Percentiles rank a stretch among this genome's conserved stretches.
These are phyloP conservation scores for Helicoverpa assulta DNA, from an alignment of 2,888 invertebrate species.

Conservation along the genomic window DNA sequence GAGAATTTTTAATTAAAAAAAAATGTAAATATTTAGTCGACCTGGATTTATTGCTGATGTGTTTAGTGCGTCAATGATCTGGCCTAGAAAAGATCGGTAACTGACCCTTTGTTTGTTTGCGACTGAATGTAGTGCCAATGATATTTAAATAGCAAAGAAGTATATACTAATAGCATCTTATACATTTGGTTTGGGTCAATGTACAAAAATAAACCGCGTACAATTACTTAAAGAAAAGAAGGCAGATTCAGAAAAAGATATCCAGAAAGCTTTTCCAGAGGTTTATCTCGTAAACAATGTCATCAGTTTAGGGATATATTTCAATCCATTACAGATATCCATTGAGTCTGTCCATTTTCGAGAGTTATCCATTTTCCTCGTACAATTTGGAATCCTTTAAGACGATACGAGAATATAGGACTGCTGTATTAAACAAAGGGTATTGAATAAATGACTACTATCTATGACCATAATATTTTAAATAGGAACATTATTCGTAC, in stretches of 20 bases:
- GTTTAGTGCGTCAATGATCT: too few species aligned
- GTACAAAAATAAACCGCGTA: background rate
- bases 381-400: conserved; percentile 26
- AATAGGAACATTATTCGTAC: background rate
- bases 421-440: conserved; percentile 27
- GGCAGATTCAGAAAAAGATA: background rate
- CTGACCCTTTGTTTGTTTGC: too few species aligned
- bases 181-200: too few species aligned
- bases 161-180: too few species aligned
- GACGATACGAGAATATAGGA: conserved; percentile 11
- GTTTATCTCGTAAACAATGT: conserved; percentile 35
- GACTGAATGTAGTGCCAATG: too few species aligned
- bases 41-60: too few species aligned
- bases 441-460: conserved; percentile 23
- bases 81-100: too few species aligned
- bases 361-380: conserved; percentile 22
- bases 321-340: conserved; percentile 36
- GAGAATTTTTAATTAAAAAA: too few species aligned
- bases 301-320: conserved; percentile 32
- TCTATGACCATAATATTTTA: conserved; percentile 9
- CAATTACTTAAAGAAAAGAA: conserved; percentile 10
- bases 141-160: too few species aligned
- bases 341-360: conserved; percentile 30
- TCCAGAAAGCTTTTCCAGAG: conserved; percentile 22
- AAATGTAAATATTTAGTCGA: too few species aligned